Evolutionary conservation across 1,140 invertebrate species (phyloP), one percentile per base, ranked within the genome.

Genomic region (Lepidurus arcticus): DNA sequence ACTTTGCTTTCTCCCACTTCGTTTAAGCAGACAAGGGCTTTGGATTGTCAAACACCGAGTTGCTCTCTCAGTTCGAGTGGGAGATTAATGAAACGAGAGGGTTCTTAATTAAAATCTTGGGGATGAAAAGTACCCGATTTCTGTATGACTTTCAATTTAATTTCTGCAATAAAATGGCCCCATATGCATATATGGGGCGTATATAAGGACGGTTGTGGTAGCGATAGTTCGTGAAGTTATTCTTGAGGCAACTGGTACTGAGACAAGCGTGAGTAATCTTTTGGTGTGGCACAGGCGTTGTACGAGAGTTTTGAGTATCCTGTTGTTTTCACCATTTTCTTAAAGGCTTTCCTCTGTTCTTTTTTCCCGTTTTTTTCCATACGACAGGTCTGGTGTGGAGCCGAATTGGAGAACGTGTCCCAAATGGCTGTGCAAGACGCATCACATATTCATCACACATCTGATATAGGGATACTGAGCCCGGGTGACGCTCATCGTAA

Each of bases 401-500:
- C 53, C 53, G 53, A 65, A 65, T 13, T 65, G 53, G 53, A 65
- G 34, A 34, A 34, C 21, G n/a, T 65, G 53, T 9, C 53, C 53
- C n/a, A 65, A 21, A 13, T 65, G 53, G 21, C 16, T 21, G 21
- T 21, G 53, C 53, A 65, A 7, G 53, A 65, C 53, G n/a, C 53
- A n/a, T 65, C 53, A 16, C 8, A 65, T 65, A 65, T 65, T 65
- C 53, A 65, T 65, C 53, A 65, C 21, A 65, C 53, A 65, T 21
- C 53, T 65, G 21, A 21, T 65, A 5, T 65, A 4, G n/a, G 53
- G 21, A n/a, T 65, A 65, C 21, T 16, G 53, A 65, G 53, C 53
- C 16, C 16, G 21, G 21, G 53, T 65, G 53, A 65, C 53, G 21
- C 53, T 65, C 53, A 1, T 7, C 53, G 53, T 65, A 21, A 65